Evolutionary conservation across 2,888 invertebrate species (phyloP), one percentile per base, ranked within the genome.

Genomic region (Yponomeuta malinellus): DNA sequence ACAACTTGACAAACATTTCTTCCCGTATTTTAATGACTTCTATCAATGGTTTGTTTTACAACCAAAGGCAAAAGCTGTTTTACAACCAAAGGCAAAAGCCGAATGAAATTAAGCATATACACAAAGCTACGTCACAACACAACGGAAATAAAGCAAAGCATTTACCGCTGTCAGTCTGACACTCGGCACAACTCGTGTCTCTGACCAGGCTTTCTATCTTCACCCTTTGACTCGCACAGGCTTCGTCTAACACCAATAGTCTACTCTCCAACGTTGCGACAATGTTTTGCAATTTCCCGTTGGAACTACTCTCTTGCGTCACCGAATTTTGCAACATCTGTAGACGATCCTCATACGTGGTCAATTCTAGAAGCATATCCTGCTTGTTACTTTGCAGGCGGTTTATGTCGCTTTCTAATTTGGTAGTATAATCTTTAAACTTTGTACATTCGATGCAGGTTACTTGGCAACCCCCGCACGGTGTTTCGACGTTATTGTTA

Each of bases 341-440:
- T 71, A 90, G 76, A 73, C 87, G 87, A 1, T 81, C 75, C 70
- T 89, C 90, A 71, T 86, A 90, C 43, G 73, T 77, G 1, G 77
- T 76, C 33, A 91, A 73, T 73, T 85, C 84, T 2, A 63, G 48
- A 75, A 84, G 76, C 78, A 89, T 79, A 69, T 86, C 82, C 23
- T 74, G 74, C 9, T 84, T 70, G 9, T 77, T 77, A 33, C 70
- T 73, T 43, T 80, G 79, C 0, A 83, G 82, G 31, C 73, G 73
- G 69, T 72, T 76, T 3, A 83, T 63, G 23, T 88, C 84, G 15
- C 71, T 79, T 79, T 89, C 84, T 70, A 89, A 80, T 74, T 83
- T 81, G 0, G 74, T 72, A 2, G 79, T 76, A 68, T 84, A 78
- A 52, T 73, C 76, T 63, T 77, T 81, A 8, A 77, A 65, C 65